Conservation (phyloP, 2,797 vertebrate species). For the Chelonia mydas region DNA sequence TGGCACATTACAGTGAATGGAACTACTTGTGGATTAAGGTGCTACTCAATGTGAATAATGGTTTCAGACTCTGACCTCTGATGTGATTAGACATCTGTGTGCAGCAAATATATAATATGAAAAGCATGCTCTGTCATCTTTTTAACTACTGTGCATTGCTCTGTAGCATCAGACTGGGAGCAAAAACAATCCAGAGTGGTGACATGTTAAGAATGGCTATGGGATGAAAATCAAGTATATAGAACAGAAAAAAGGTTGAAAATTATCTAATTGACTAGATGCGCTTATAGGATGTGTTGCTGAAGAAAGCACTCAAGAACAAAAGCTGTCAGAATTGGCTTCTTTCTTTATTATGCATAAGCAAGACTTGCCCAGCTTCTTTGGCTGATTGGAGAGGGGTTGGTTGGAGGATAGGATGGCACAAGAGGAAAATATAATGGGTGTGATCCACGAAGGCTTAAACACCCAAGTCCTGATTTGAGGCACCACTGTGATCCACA, state of each 20-base stretch:
- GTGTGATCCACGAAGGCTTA: neutral
- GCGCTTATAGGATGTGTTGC: neutral
- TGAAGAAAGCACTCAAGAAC: neutral
- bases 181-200: neutral
- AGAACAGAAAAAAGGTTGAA: neutral
- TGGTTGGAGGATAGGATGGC: neutral
- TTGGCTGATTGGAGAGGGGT: neutral
- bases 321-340: neutral
- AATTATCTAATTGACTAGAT: neutral
- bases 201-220: neutral
- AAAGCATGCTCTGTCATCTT: neutral
- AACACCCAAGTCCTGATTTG: too few relatives aligned
- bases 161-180: neutral
- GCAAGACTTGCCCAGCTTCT: neutral
- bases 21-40: neutral
- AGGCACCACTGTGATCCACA: too few relatives aligned
- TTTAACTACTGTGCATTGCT: neutral
- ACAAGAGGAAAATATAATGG: neutral
- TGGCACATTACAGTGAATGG: neutral
- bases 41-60: neutral
- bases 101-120: neutral
- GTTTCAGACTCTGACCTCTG: neutral
- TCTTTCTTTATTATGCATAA: neutral
- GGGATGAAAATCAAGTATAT: accelerated
- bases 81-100: neutral